Evolutionary conservation across 1,140 invertebrate species (phyloP).

Genomic region (Microplitis demolitor): DNA sequence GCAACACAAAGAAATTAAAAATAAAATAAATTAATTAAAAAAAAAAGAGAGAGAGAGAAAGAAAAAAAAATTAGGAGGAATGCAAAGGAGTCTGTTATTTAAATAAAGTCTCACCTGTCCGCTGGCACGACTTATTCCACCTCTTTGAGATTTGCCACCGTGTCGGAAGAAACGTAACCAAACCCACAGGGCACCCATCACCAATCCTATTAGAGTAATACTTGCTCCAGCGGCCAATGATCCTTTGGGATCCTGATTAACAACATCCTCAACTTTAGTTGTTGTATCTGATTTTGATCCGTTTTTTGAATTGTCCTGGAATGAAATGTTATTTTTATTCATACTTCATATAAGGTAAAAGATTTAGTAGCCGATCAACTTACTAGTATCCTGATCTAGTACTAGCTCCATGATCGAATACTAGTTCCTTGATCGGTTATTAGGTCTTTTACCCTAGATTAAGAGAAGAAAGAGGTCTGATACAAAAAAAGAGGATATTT

Average conservation of each 20-base stretch:
- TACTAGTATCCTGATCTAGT: too few species aligned
- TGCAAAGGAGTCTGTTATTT: neutral
- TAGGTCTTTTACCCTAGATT: too few species aligned
- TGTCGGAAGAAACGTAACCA: slow-evolving; percentile 51
- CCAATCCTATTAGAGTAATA: slow-evolving; percentile 48
- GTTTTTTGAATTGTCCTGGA: slow-evolving; percentile 31
- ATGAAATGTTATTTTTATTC: slow-evolving; percentile 1
- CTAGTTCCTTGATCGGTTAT: too few species aligned
- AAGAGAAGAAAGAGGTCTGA: too few species aligned
- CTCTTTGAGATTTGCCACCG: slow-evolving; percentile 50
- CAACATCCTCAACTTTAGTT: slow-evolving; percentile 42
- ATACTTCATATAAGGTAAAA: too few species aligned
- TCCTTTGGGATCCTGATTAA: slow-evolving; percentile 32
- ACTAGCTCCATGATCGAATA: too few species aligned
- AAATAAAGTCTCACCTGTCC: slow-evolving; percentile 50
- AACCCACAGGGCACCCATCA: slow-evolving; percentile 46
- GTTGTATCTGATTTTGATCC: slow-evolving; percentile 22
- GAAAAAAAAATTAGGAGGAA: neutral
- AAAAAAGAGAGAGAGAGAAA: too few species aligned
- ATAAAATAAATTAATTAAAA: too few species aligned
- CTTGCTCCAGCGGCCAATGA: slow-evolving; percentile 49
- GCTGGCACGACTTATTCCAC: slow-evolving; percentile 51
- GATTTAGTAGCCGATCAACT: too few species aligned
- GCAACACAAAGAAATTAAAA: neutral
- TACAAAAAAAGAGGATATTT: too few species aligned